Base-by-base conservation (phyloP, 1,140 invertebrate genomes). In the Charaxes varanes region DNA sequence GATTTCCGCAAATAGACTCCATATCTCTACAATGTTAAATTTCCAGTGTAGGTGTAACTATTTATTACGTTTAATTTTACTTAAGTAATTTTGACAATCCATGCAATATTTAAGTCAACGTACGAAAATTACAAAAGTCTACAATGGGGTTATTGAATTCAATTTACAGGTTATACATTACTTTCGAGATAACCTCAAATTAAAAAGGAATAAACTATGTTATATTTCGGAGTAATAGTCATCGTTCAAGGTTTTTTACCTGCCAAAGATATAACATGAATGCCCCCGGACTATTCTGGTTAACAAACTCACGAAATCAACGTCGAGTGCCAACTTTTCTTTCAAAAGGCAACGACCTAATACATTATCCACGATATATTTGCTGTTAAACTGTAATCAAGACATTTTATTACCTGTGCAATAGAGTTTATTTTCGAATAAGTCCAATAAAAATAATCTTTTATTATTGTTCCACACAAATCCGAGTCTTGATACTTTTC, bases 241-340 rank as follows among this genome's bases (percentile, higher is more conserved):
- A 11, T 27, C 21, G 16, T 22, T 40, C 37, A 31, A 40, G 37
- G 37, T 47, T 47, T 47, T n/a, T 41, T 47, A 41, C 36, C 44
- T 41, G 42, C 28, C 28, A 33, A 13, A 43, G 27, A 32, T 27
- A 26, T 18, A 24, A 38, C n/a, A n/a, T n/a, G 27, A 36, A 45
- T 31, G 28, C 21, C 21, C 21, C 21, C 28, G 30, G 31, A 42
- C 18, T 35, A 37, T 47, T 47, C 44, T 47, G 42, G 34, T 72
- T 68, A 70, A 79, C 69, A 55, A 65, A 73, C 68, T 72, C 70
- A 62, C 68, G 71, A 79, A 76, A 74, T 70, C 59, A 56, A 46
- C 41, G 57, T 42, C 60, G 53, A 62, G 57, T 80, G 76, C 76
- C 72, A 80, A 80, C 66, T 74, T 74, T 74, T 77, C 64, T 77